Conservation (phyloP, 2,113 vertebrate genomes). For the Gulo gulo region DNA sequence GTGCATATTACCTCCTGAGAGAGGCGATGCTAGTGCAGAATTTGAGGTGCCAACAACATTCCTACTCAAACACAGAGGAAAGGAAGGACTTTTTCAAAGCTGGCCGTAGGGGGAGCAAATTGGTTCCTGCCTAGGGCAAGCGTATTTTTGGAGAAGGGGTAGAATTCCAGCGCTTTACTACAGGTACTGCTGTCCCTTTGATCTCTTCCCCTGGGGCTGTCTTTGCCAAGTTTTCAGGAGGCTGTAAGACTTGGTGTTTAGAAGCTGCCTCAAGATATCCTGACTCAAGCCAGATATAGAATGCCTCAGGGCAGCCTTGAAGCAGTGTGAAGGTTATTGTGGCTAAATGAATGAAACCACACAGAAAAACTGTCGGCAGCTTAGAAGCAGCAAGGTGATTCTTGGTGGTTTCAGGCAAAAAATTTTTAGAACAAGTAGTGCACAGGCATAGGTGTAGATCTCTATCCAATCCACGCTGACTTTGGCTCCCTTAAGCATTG, state of each 20-base stretch:
- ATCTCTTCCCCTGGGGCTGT: slow-evolving; percentile 58
- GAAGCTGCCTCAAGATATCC: slow-evolving; percentile 45
- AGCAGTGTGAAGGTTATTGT: slow-evolving; percentile 60
- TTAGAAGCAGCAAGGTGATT: slow-evolving; percentile 53
- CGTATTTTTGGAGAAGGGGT: slow-evolving; percentile 41
- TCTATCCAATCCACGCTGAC: background rate
- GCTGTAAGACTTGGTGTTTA: slow-evolving; percentile 68
- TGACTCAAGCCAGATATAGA: slow-evolving; percentile 10
- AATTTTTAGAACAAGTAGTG: background rate
- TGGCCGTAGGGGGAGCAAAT: slow-evolving; percentile 51
- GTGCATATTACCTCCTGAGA: background rate
- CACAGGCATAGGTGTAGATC: background rate
- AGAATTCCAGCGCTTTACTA: slow-evolving; percentile 46
- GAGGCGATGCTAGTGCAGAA: background rate
- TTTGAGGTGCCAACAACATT: background rate
- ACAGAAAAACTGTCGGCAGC: slow-evolving; percentile 42
- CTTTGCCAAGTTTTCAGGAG: slow-evolving; percentile 49
- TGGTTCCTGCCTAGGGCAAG: slow-evolving; percentile 53
- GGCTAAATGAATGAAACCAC: slow-evolving; percentile 67
- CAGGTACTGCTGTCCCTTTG: slow-evolving; percentile 38
- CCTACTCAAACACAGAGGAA: background rate
- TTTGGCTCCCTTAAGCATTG: background rate
- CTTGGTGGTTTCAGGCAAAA: slow-evolving; percentile 31
- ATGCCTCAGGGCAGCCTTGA: slow-evolving; percentile 76
- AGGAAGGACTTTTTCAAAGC: slow-evolving; percentile 59